These are phyloP conservation scores for Tipula vernalis DNA, from an alignment of 2,888 invertebrate genomes.

Conservation along the genomic window DNA sequence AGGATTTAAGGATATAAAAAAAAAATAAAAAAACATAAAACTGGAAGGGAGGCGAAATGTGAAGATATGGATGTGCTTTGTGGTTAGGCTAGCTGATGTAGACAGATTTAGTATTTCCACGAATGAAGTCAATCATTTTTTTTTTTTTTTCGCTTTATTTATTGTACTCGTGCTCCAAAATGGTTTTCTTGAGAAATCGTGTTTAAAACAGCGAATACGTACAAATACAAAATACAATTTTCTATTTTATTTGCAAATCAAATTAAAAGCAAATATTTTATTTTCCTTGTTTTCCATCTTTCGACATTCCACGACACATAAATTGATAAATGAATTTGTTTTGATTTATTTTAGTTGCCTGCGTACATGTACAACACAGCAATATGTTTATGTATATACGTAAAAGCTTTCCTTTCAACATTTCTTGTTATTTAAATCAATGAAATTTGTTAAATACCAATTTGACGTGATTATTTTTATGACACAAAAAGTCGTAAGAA, in stretches of 20 bases:
- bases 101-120: neutral
- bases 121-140: neutral
- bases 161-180: neutral
- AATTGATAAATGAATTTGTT: neutral
- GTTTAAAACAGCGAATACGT: neutral
- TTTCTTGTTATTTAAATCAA: neutral
- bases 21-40: too few species aligned
- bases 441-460: neutral
- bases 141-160: neutral
- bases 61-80: neutral
- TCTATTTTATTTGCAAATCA: neutral
- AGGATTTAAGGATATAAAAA: neutral
- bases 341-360: neutral
- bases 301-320: neutral
- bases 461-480: neutral
- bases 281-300: neutral
- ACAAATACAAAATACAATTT: neutral
- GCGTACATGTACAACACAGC: neutral
- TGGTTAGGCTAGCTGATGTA: neutral
- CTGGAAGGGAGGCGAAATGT: neutral
- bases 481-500: neutral
- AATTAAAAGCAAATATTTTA: neutral
- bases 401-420: neutral
- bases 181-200: neutral
- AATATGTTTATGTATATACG: neutral